A percentile compares a stretch with the other conserved stretches of the same genome.
Conservation (phyloP, 2,113 vertebrate species). For the Passer domesticus region DNA sequence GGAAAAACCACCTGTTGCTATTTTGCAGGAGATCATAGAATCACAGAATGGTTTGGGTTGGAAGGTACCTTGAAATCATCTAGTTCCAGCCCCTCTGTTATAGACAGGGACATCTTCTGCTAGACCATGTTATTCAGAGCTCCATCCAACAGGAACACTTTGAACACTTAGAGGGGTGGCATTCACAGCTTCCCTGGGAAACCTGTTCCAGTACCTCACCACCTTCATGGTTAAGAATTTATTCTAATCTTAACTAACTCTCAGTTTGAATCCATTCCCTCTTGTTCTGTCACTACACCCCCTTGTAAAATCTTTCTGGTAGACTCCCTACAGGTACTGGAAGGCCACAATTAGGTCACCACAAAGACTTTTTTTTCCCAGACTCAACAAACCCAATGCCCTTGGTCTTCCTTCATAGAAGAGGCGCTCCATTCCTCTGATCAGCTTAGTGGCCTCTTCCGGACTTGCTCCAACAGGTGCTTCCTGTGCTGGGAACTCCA, state of each 20-base stretch:
- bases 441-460: background rate
- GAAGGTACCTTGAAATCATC: background rate
- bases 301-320: background rate
- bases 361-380: background rate
- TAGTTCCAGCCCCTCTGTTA: background rate
- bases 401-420: background rate
- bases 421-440: background rate
- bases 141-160: too few relatives aligned
- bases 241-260: background rate
- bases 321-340: background rate
- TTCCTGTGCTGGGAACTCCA: background rate
- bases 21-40: background rate
- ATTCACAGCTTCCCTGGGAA: background rate
- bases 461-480: background rate
- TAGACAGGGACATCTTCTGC: background rate
- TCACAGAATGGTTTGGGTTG: background rate
- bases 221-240: background rate
- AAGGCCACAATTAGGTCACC: background rate
- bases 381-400: background rate
- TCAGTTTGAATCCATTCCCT: background rate
- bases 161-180: background rate
- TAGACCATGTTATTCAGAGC: background rate
- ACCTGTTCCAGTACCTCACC: background rate
- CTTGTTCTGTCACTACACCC: background rate
- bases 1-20: background rate